phyloP scores from a whole-genome alignment of 2,113 vertebrate genomes.

The Muscicapa adusta region DNA sequence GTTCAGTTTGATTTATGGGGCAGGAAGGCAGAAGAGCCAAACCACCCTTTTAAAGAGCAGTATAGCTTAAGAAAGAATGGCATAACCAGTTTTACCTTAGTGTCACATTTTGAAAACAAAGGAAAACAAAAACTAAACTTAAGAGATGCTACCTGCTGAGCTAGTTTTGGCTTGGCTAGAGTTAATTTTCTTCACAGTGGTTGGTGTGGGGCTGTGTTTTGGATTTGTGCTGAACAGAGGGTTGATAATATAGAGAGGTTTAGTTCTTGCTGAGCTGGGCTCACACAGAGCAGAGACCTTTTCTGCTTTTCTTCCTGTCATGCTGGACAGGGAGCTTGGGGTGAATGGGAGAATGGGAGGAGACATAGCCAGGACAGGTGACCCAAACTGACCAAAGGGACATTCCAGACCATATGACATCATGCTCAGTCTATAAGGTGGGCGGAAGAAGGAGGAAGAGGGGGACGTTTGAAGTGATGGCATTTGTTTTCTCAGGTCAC shows the following conservation, averaged over 20 bases:
- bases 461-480: no score
- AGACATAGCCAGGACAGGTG: not conserved
- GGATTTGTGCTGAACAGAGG: not conserved
- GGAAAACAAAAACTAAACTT: not conserved
- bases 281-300: not conserved
- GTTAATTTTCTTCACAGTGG: not conserved
- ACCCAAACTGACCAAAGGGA: not conserved
- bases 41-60: not conserved
- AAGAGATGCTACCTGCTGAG: not conserved
- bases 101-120: not conserved
- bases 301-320: not conserved
- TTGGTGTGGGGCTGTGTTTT: not conserved
- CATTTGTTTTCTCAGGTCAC: not conserved
- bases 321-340: rapidly evolving
- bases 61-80: not conserved
- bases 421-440: not conserved
- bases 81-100: not conserved
- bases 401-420: not conserved
- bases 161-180: not conserved
- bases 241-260: rapidly evolving
- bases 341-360: not conserved
- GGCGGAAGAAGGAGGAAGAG: not conserved
- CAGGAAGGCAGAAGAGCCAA: not conserved
- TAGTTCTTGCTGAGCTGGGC: not conserved
- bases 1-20: not conserved